Conservation (phyloP, 1,140 invertebrate genomes). For the Watersipora subatra region DNA sequence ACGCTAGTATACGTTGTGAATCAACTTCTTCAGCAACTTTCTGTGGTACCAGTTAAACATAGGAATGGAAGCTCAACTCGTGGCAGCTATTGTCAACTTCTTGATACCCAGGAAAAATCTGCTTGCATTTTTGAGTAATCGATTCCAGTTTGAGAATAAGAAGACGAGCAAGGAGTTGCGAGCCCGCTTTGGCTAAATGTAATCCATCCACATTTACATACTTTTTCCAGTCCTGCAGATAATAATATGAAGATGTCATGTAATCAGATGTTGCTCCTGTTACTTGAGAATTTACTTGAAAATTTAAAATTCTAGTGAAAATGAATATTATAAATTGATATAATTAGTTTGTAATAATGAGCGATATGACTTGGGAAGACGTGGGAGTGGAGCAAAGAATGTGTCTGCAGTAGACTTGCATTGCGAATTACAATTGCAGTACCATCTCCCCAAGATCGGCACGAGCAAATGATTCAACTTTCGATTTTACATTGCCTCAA, state of each 20-base stretch:
- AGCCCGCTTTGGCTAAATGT: neutral
- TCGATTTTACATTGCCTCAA: no score
- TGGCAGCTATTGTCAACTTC: neutral
- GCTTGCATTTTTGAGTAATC: neutral
- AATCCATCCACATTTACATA: neutral
- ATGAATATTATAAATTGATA: neutral
- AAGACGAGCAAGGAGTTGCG: neutral
- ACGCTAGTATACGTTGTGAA: neutral
- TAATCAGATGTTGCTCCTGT: neutral
- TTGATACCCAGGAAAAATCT: neutral
- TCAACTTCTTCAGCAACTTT: neutral
- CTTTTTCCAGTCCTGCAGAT: neutral
- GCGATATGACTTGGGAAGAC: no score
- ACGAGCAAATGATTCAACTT: no score
- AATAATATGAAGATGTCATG: neutral
- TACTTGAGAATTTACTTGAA: no score
- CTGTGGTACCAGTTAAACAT: neutral
- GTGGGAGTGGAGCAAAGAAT: no score
- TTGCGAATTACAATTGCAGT: no score
- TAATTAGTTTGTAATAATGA: neutral
- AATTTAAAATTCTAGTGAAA: no score
- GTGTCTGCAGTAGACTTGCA: no score
- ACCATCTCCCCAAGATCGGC: no score
- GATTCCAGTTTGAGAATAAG: neutral
- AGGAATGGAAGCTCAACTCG: neutral